phyloP scores from a whole-genome alignment of 2,888 invertebrate species.

The Serripes groenlandicus region DNA sequence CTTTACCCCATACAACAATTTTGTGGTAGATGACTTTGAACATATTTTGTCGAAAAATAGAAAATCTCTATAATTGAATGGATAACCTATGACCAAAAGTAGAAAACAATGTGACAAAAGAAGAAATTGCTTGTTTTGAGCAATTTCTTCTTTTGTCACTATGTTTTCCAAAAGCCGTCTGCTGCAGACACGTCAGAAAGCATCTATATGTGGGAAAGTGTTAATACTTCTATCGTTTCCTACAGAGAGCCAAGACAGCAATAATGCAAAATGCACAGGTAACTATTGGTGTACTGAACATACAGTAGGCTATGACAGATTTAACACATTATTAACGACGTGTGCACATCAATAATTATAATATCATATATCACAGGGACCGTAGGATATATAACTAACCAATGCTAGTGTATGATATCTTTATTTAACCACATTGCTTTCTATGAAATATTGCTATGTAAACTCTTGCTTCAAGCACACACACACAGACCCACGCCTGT shows the following conservation, averaged over 20 bases:
- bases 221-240: background rate
- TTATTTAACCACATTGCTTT: too few species aligned
- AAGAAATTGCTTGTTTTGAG: background rate
- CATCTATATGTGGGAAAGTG: background rate
- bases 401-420: background rate
- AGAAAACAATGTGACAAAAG: background rate
- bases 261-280: constrained; percentile 17
- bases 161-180: background rate
- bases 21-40: too few species aligned
- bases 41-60: too few species aligned
- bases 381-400: constrained; percentile 6
- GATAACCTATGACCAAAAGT: too few species aligned
- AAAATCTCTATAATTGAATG: too few species aligned
- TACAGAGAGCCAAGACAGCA: constrained; percentile 17
- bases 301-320: background rate
- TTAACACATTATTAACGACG: background rate
- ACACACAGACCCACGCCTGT: too few species aligned
- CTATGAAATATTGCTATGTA: too few species aligned
- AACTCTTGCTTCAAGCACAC: too few species aligned
- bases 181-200: too few species aligned
- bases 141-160: background rate
- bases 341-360: constrained; percentile 1
- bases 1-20: too few species aligned
- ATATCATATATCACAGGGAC: background rate
- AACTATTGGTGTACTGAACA: constrained; percentile 1